Evolutionary conservation across 2,113 vertebrate genomes (phyloP), one percentile per base, ranked within the genome.

Genomic region (Cebidichthys violaceus): DNA sequence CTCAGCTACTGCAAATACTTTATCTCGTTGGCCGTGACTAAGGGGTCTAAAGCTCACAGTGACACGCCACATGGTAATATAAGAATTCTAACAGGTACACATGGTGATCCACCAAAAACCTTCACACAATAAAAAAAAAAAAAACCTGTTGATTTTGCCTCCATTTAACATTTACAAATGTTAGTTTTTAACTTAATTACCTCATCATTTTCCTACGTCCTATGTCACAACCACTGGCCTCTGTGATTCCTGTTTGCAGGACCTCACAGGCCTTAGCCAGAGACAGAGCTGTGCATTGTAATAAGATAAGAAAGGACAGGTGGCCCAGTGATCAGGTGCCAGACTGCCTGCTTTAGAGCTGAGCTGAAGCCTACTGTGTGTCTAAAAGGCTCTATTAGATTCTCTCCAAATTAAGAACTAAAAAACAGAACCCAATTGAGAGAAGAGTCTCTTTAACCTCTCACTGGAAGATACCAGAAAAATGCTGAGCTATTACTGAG

Each of bases 281-380:
- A 83, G 79, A 93, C 92, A 86, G 75, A 90, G 91, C 70, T 22
- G 55, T 75, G 80, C 82, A 90, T 89, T 91, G 90, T 94, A 92
- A 94, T 88, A 81, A 92, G 92, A 94, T 93, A 93, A 91, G 89
- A 89, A 79, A 83, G 86, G 90, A 90, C 94, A 94, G 94, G 92
- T 94, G 94, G 93, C 90, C 76, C 64, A 81, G 81, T 92, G 90
- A 91, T 94, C 92, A 93, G 91, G 85, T 92, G 90, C 91, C 90
- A 88, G 83, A 76, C 88, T 87, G 82, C 82, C 75, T 77, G 86
- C 86, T 85, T 89, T 89, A 89, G 82, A 87, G 75, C 75, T 79
- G 76, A 88, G 67, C 84, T 81, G 61, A 84, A 66, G 74, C 70
- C 55, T 83, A 64, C 67, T 14, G 31, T 41, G 27, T 37, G 20